phyloP scores from a whole-genome alignment of 2,797 vertebrate species.

The Spinus olivaceus region DNA sequence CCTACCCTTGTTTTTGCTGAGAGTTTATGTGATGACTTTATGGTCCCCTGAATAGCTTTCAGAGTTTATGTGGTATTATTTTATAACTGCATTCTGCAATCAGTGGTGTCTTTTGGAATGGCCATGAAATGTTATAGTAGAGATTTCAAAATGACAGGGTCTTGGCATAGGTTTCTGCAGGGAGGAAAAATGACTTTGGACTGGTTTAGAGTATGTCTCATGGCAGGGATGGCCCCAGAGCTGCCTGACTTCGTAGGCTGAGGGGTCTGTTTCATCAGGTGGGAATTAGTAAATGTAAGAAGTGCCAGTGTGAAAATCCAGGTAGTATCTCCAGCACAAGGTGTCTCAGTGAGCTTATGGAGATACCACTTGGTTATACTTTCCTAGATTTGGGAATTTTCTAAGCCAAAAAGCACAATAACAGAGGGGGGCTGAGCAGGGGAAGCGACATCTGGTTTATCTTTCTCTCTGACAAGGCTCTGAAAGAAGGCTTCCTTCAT shows the following conservation, averaged over 20 bases:
- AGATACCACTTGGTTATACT: neutral
- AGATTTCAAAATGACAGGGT: neutral
- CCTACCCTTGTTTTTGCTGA: neutral
- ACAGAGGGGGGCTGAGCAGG: neutral
- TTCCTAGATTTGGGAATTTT: neutral
- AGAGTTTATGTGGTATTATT: constrained; percentile 19
- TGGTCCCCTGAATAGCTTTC: constrained; percentile 1
- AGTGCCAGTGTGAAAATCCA: neutral
- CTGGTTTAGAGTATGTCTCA: neutral
- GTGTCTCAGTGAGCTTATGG: neutral
- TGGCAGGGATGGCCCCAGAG: neutral
- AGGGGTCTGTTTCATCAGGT: neutral
- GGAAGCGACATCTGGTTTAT: neutral
- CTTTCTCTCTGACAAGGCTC: neutral
- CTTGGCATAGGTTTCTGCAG: neutral
- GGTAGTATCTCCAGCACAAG: neutral
- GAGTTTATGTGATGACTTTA: neutral
- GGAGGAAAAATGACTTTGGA: neutral
- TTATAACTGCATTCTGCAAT: constrained; percentile 27
- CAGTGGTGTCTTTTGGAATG: neutral
- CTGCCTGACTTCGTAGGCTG: neutral
- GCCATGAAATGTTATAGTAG: neutral
- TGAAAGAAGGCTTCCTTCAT: neutral
- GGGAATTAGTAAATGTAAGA: neutral
- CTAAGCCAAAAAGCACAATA: neutral